Evolutionary conservation across 2,888 invertebrate species (phyloP).

Genomic region (Hesperia comma): DNA sequence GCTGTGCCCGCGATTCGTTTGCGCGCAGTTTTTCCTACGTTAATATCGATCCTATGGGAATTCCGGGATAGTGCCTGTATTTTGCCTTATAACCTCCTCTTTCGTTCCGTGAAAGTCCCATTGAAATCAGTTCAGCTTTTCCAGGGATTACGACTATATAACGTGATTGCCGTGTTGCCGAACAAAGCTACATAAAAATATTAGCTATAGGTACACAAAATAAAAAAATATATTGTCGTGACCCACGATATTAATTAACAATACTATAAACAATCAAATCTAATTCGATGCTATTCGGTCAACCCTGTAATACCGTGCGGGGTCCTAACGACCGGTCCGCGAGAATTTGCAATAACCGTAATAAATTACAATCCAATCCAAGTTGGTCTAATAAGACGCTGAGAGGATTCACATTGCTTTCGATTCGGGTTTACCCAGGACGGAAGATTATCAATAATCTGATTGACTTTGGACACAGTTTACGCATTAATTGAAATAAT

Average conservation of each 20-base stretch:
- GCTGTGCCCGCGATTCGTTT: too few species aligned
- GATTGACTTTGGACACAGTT: slow-evolving; percentile 61
- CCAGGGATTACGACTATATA: too few species aligned
- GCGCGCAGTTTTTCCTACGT: too few species aligned
- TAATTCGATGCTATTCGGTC: slow-evolving; percentile 59
- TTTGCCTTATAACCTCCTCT: too few species aligned
- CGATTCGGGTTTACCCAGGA: slow-evolving; percentile 45
- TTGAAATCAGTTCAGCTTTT: too few species aligned
- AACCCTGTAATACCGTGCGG: slow-evolving; percentile 51
- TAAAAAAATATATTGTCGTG: not conserved
- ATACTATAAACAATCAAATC: slow-evolving; percentile 53
- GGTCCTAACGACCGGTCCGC: slow-evolving; percentile 55
- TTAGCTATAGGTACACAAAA: too few species aligned
- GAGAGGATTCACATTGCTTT: slow-evolving; percentile 55
- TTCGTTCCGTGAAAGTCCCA: too few species aligned
- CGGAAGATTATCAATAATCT: slow-evolving; percentile 63
- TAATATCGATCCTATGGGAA: too few species aligned
- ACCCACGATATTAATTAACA: slow-evolving; percentile 12
- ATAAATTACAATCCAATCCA: slow-evolving; percentile 75
- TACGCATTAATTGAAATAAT: slow-evolving; percentile 48
- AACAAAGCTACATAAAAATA: too few species aligned
- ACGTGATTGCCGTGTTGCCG: too few species aligned
- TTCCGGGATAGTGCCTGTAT: too few species aligned
- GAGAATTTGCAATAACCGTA: slow-evolving; percentile 68
- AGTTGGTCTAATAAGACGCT: slow-evolving; percentile 68